Conservation (phyloP, 2,797 vertebrate species). For the Acrocephalus scirpaceus region DNA sequence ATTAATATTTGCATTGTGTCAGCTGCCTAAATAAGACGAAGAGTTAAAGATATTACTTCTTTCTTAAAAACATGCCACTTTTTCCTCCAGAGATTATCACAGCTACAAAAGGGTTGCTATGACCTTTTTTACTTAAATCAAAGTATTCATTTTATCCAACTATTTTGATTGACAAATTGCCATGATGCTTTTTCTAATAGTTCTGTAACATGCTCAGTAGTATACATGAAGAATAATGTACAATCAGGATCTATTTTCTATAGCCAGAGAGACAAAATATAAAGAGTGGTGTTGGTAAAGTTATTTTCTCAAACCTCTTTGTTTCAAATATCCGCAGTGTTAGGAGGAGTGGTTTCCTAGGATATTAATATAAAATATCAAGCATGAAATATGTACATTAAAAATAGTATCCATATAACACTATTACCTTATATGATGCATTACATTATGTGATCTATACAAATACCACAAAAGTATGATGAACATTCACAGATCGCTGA, state of each 20-base stretch:
- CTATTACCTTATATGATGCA: background rate
- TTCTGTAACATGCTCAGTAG: background rate
- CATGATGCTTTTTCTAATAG: background rate
- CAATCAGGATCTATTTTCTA: background rate
- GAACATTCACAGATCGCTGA: background rate
- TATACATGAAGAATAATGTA: background rate
- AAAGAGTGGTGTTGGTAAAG: background rate
- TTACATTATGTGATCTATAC: background rate
- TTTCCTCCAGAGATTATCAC: background rate
- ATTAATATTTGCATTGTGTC: background rate
- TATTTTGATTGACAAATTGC: background rate
- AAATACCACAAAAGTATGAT: background rate
- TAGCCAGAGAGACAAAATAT: background rate
- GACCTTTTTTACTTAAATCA: background rate
- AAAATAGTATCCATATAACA: background rate
- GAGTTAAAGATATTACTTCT: background rate
- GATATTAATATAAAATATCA: background rate
- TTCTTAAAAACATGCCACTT: accelerated
- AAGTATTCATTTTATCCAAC: background rate
- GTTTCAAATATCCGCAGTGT: background rate
- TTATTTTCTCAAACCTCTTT: background rate
- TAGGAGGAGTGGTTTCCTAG: background rate
- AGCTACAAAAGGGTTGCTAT: accelerated
- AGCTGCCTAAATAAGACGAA: background rate
- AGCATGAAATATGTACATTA: background rate